Percentiles rank a stretch among this genome's conserved stretches.
These are phyloP conservation scores for Plodia interpunctella DNA, from an alignment of 1,140 invertebrate species.

Conservation along the genomic window DNA sequence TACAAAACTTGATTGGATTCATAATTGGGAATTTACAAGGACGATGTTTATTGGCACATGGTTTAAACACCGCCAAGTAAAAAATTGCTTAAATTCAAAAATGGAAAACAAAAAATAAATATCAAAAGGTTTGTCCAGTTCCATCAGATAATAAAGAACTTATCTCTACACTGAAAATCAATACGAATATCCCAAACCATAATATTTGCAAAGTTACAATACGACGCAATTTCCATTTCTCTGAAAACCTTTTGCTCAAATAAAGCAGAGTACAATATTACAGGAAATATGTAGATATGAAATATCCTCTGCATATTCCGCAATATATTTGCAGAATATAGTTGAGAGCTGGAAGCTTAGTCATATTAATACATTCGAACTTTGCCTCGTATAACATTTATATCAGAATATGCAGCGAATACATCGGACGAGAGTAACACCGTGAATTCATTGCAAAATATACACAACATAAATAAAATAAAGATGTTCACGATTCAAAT, in stretches of 20 bases:
- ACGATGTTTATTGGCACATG: no score
- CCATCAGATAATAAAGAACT: not conserved
- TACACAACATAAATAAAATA: no score
- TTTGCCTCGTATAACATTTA: not conserved
- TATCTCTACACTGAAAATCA: not conserved
- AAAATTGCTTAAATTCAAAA: no score
- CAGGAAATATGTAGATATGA: constrained; percentile 3
- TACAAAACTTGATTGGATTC: no score
- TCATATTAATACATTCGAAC: not conserved
- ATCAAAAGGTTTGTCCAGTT: not conserved
- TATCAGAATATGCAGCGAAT: not conserved
- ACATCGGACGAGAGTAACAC: not conserved
- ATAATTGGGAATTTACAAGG: no score
- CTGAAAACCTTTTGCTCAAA: not conserved
- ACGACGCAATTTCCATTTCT: not conserved
- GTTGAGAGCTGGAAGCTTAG: not conserved
- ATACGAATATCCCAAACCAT: no score
- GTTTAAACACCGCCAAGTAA: no score
- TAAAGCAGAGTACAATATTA: not conserved
- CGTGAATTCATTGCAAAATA: no score
- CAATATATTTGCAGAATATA: no score
- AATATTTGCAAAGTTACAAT: not conserved
- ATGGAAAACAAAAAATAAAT: no score
- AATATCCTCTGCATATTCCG: not conserved
- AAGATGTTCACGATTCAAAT: not conserved